These are phyloP conservation scores for Drosophila flavopinicola DNA, from an alignment of 2,888 invertebrate genomes.

Conservation along the genomic window DNA sequence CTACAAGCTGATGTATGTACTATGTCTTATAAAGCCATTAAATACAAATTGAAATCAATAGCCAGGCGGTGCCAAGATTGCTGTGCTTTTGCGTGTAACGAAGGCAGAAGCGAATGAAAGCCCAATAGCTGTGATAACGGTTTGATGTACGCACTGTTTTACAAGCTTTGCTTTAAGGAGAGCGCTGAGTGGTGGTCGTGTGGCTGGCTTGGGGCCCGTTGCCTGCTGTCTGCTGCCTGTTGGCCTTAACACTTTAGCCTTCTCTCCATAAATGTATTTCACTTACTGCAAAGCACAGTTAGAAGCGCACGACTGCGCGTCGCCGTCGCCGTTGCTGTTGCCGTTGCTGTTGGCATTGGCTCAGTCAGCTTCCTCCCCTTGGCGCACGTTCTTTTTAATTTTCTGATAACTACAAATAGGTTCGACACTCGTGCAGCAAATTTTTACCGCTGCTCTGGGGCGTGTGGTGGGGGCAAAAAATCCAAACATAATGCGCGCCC, in stretches of 20 bases:
- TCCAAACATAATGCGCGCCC: conserved; percentile 60
- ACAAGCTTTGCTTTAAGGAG: conserved; percentile 13
- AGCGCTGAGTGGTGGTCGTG: conserved; percentile 2
- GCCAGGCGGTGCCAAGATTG: conserved; percentile 30
- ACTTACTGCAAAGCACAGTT: conserved; percentile 67
- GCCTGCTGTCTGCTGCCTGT: conserved; percentile 21
- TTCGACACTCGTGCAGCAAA: conserved; percentile 78
- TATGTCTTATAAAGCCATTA: conserved; percentile 50
- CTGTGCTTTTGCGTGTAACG: conserved; percentile 11
- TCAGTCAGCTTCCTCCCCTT: conserved; percentile 15
- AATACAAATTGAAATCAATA: conserved; percentile 54
- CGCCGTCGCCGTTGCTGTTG: no score
- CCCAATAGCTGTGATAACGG: conserved; percentile 7
- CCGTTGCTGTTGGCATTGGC: no score
- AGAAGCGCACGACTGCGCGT: conserved; percentile 69
- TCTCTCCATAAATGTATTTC: conserved; percentile 69
- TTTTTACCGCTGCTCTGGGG: conserved; percentile 63
- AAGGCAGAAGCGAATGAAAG: conserved; percentile 10
- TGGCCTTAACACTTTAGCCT: conserved; percentile 43
- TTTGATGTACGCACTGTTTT: conserved; percentile 23
- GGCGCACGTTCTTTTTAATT: conserved; percentile 73
- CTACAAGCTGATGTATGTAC: conserved; percentile 13
- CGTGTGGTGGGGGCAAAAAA: conserved; percentile 23
- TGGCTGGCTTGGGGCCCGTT: background rate
- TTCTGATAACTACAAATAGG: conserved; percentile 80